A percentile compares a stretch with the other conserved stretches of the same genome.
Evolutionary conservation across 2,888 invertebrate genomes (phyloP).

Genomic region (Laspeyria flexula): DNA sequence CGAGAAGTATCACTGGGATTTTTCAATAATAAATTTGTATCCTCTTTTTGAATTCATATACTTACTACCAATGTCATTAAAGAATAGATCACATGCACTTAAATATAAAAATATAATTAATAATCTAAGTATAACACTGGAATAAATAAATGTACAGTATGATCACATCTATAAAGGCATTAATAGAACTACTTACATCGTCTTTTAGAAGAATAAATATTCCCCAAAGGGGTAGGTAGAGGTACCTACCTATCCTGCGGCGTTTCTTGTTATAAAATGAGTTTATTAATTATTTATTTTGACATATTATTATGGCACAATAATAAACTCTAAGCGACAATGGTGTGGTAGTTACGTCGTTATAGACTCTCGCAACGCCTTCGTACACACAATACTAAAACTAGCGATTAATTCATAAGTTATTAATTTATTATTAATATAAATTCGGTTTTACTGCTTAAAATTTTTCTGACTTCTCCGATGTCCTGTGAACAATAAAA

Average conservation of each 20-base stretch:
- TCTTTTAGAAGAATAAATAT: no score
- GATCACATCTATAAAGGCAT: conserved; percentile 10
- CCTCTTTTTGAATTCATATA: not conserved
- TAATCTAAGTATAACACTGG: conserved; percentile 6
- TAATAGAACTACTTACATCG: no score
- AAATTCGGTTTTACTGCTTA: conserved; percentile 39
- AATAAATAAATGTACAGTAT: conserved; percentile 21
- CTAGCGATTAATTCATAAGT: conserved; percentile 7
- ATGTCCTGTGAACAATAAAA: conserved; percentile 38
- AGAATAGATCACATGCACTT: conserved; percentile 10
- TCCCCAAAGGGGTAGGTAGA: no score
- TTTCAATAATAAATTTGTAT: not conserved
- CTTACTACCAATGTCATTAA: conserved; percentile 3
- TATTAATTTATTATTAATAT: not conserved
- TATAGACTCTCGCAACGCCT: no score
- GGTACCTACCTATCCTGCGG: no score
- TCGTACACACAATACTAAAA: conserved; percentile 1
- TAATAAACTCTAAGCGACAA: no score
- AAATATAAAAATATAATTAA: conserved; percentile 20
- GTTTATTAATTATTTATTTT: no score
- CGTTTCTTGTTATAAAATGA: no score
- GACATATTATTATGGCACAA: no score
- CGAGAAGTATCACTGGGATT: no score
- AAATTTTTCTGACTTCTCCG: conserved; percentile 54
- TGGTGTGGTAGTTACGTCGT: no score